Base-by-base conservation (phyloP, 2,113 vertebrate species). In the Corynorhinus townsendii region DNA sequence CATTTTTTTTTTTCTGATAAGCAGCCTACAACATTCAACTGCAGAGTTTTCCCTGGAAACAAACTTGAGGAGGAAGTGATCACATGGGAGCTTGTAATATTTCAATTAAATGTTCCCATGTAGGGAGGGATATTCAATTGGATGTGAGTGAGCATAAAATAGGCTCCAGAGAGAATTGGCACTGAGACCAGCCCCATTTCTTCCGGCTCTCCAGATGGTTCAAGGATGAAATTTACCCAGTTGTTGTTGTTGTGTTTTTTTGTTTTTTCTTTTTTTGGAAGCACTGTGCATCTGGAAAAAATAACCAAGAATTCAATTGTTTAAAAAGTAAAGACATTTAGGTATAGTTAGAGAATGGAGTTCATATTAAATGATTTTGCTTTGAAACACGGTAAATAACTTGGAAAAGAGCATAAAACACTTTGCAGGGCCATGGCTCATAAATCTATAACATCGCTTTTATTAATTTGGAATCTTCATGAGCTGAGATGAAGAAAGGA, bases 391-490 rank as follows among this genome's bases (percentile, higher is more conserved):
- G 89, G 95, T 95, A 96, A 97, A 95, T 97, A 97, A 96, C 89
- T 93, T 88, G 69, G 95, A 96, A 92, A 92, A 95, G 38, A 94
- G 79, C 95, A 95, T 79, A 94, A 95, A 95, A 75, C 69, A 75
- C 90, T 97, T 94, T 76, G 49, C 49, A 91, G 86, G 89, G 62
- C 81, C 75, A 45, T 90, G 93, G 75, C 76, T 96, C 69, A 97
- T 95, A 92, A 96, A 96, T 95, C 91, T 92, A 71, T 86, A 96
- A 92, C 73, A 86, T 92, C 7, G 52, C 73, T 96, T 96, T 96
- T 95, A 97, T 97, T 97, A 96, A 97, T 95, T 95, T 95, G 94
- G 90, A 96, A 95, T 94, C 95, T 96, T 93, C 96, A 91, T 91
- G 92, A 97, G 47, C 83, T 82, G 89, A 95, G 92, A 97, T 93